phyloP scores from a whole-genome alignment of 2,888 invertebrate genomes.

The Aelia acuminata region DNA sequence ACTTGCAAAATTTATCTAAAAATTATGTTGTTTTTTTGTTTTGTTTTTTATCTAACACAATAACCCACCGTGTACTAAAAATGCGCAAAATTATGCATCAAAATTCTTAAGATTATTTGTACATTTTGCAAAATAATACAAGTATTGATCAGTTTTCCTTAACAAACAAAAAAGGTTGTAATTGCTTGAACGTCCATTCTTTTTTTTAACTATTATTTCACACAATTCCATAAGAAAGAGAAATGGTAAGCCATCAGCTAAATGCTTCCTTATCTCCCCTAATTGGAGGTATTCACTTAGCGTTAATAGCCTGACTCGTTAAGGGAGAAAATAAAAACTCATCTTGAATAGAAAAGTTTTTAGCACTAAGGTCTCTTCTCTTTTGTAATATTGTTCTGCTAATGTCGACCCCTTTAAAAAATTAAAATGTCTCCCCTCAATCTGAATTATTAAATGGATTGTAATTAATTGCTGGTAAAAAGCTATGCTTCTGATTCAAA shows the following conservation, averaged over 20 bases:
- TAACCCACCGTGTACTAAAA: no score
- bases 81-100: no score
- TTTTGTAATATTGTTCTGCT: neutral
- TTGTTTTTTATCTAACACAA: no score
- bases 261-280: constrained; percentile 4
- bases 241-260: neutral
- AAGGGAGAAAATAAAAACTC: constrained; percentile 5
- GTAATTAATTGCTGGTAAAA: neutral
- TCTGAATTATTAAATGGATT: neutral
- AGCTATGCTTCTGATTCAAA: neutral
- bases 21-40: no score
- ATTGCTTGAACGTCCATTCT: neutral
- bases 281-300: constrained; percentile 40
- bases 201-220: neutral
- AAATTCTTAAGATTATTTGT: no score
- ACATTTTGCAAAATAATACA: neutral
- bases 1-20: no score
- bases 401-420: neutral
- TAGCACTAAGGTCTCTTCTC: constrained; percentile 3
- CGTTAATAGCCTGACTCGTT: constrained; percentile 20
- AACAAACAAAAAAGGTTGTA: neutral
- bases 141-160: neutral
- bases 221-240: neutral
- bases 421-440: neutral
- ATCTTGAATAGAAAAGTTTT: constrained; percentile 37